Base-by-base conservation (phyloP, 2,797 vertebrate species). In the Phoeniculus purpureus region DNA sequence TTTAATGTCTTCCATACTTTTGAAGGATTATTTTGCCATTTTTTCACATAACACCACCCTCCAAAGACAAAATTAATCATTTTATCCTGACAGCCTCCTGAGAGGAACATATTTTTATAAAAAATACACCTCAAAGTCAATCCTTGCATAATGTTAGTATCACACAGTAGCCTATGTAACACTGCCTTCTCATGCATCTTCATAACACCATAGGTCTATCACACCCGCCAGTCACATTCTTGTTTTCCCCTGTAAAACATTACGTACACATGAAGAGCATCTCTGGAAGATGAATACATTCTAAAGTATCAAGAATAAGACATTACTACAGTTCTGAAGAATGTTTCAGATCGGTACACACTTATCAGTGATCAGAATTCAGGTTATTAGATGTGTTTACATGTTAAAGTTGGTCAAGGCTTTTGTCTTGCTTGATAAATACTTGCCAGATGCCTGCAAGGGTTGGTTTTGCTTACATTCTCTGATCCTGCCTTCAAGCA, bases 401-500 rank as follows among this genome's bases (percentile, higher is more conserved):
- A 81, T 7, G 8, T 77, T 96, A 74, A 94, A 87, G 72, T 87
- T 61, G 87, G 34, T 70, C 68, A 88, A 29, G 5, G 37, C 14
- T 79, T 82, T 78, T 54, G 64, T 54, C 17, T 59, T 79, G 61
- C 65, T 81, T 54, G 40, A 81, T 78, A 93, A 86, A 92, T 81
- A 87, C 73, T 89, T 88, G 64, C 12, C 66, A 78, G 15, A 52
- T 61, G 34, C 17, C 61, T 71, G 7, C 64, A 81, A 92, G 58
- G 58, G n/a, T 54, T 86, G 13, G 52, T 87, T 94, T 81, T 93
- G 74, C 68, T 93, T 50, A 27, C 5, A 19, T 54, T 89, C 31
- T 66, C 60, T 59, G 23, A 70, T 94, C 78, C 64, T 94, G 52
- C 62, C 73, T 95, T 65, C 59, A 92, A 85, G 78, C 43, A n/a